Evolutionary conservation across 2,888 invertebrate genomes (phyloP), one percentile per base, ranked within the genome.

Genomic region (Buathra laborator): DNA sequence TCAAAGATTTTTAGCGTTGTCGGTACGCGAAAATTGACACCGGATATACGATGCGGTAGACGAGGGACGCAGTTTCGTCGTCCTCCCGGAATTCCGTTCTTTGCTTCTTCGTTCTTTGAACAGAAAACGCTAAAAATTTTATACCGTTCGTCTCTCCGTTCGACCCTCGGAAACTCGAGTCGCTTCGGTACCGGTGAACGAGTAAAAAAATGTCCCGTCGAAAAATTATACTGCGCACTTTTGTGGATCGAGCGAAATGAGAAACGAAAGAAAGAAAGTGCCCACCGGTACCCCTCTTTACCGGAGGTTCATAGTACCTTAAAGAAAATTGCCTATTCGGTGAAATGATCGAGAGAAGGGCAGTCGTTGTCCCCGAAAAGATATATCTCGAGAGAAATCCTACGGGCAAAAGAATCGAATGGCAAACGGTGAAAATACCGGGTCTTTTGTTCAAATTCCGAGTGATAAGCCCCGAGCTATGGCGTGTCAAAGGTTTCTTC

Each of bases 11-110:
- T 62, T 72, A 81, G 72, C 76, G 77, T 59, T 37, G 74, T 32
- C 37, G 32, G 53, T 51, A 6, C 56, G 72, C 19, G 37, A 68
- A 86, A 86, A 86, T 86, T 72, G 86, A 86, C 86, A 86, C 86
- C 87, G 86, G 84, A 86, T 84, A 72, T 71, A 72, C 64, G 62
- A 12, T 62, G 9, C 37, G 71, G 59, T 7, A 16, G 19, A 62
- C 44, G 24, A 12, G 19, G 67, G n/a, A 53, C 2, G 46, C 29
- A 16, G 12, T 46, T 24, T 46, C 72, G 12, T 46, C 72, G 12
- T 74, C n/a, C 7, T 19, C 46, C n/a, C 29, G 72, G 10, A 16
- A 10, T 44, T 74, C n/a, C 29, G 46, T 62, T 43, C 12, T 16
- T 12, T 14, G 56, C 56, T 10, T 9, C 24, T 19, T 24, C 3